Conservation (phyloP, 1,140 invertebrate genomes). For the Brachionus paranguensis region DNA sequence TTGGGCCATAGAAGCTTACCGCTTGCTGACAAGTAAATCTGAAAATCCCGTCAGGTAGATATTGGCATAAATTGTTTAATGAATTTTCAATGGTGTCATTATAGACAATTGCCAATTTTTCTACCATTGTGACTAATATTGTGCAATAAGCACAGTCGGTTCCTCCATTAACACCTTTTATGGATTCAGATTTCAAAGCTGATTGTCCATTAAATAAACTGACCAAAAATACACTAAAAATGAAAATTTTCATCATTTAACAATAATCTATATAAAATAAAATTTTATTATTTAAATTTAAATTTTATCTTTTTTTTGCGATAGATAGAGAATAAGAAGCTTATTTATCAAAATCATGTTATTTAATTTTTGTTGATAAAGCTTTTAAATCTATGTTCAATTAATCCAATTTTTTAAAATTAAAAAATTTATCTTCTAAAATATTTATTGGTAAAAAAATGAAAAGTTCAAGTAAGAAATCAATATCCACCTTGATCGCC, state of each 20-base stretch:
- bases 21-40: slow-evolving; percentile 43
- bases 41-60: slow-evolving; percentile 42
- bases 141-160: slow-evolving; percentile 46
- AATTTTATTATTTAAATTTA: background rate
- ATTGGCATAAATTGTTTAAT: slow-evolving; percentile 45
- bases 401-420: no score
- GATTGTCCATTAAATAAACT: background rate
- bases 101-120: slow-evolving; percentile 48
- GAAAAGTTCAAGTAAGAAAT: background rate
- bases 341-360: background rate
- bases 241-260: background rate
- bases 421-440: no score
- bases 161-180: background rate
- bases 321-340: background rate
- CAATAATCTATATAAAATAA: background rate
- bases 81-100: slow-evolving; percentile 46
- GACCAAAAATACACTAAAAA: background rate
- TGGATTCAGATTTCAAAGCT: background rate
- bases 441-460: background rate
- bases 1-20: slow-evolving; percentile 42
- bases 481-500: slow-evolving; percentile 47
- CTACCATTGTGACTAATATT: slow-evolving; percentile 45
- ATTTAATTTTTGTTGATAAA: background rate
- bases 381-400: background rate
- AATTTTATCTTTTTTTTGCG: background rate